These are phyloP conservation scores for Centroberyx gerrardi DNA, from an alignment of 2,797 vertebrate species.

Conservation along the genomic window DNA sequence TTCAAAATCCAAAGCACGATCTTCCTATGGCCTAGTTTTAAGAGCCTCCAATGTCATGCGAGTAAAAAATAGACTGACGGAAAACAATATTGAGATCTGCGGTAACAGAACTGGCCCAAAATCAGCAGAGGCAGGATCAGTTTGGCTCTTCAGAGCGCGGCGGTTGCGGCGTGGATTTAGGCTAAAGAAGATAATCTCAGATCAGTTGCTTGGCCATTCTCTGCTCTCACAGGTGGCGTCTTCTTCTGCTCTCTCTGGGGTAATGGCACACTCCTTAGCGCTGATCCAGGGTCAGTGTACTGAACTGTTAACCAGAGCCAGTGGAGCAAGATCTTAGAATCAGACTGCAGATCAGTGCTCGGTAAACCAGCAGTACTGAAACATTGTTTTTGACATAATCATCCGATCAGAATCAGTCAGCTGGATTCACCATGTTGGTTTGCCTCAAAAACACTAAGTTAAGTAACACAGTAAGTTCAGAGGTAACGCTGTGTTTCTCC, in stretches of 20 bases:
- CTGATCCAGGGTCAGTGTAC: slow-evolving; percentile 39
- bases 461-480: too few relatives aligned
- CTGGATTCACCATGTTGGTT: slow-evolving; percentile 4
- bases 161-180: slow-evolving; percentile 61
- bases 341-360: neutral
- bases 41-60: slow-evolving; percentile 71
- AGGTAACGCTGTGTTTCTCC: too few relatives aligned
- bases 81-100: slow-evolving; percentile 71
- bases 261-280: slow-evolving; percentile 47
- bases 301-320: slow-evolving; percentile 16
- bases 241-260: slow-evolving; percentile 40
- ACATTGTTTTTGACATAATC: neutral
- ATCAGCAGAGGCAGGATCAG: slow-evolving; percentile 46
- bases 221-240: slow-evolving; percentile 64
- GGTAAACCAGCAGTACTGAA: neutral
- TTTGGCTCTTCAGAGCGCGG: slow-evolving; percentile 37
- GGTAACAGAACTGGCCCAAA: slow-evolving; percentile 56
- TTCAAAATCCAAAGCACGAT: slow-evolving; percentile 81
- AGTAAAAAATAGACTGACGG: slow-evolving; percentile 69
- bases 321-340: neutral
- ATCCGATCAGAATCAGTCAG: too few relatives aligned
- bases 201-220: slow-evolving; percentile 29
- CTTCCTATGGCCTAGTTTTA: slow-evolving; percentile 78
- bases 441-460: neutral
- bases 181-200: slow-evolving; percentile 63